Conservation (phyloP, 2,113 vertebrate species). For the Lathamus discolor region DNA sequence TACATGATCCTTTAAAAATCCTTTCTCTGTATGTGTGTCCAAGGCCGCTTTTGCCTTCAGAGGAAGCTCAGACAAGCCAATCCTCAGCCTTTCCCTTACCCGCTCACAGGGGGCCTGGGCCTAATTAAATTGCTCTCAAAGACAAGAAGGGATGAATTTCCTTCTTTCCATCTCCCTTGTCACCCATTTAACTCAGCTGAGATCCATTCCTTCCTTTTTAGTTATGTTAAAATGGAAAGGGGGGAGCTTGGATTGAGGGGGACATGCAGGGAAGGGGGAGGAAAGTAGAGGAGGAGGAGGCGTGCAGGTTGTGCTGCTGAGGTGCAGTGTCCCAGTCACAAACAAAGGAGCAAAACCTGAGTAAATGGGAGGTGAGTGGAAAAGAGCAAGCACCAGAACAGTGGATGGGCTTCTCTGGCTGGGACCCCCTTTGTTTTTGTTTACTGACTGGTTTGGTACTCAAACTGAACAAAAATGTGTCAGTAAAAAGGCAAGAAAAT, state of each 20-base stretch:
- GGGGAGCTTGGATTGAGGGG: constrained; percentile 53
- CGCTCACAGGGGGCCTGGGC: constrained; percentile 67
- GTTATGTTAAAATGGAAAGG: constrained; percentile 68
- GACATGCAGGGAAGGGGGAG: background rate
- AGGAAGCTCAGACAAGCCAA: constrained; percentile 71
- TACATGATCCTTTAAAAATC: constrained; percentile 96
- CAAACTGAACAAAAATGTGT: background rate
- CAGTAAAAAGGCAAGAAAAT: background rate
- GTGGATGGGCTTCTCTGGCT: background rate
- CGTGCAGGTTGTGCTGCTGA: fast-evolving
- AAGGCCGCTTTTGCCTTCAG: constrained; percentile 77
- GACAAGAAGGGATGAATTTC: constrained; percentile 86
- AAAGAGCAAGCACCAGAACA: background rate
- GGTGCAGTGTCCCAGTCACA: constrained; percentile 62
- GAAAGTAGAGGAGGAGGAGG: background rate
- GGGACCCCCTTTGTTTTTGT: constrained; percentile 38
- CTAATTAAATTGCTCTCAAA: constrained; percentile 92
- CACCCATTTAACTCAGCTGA: constrained; percentile 80
- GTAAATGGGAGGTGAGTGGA: background rate
- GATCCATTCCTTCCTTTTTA: constrained; percentile 78
- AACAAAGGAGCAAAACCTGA: constrained; percentile 53
- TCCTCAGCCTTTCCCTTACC: constrained; percentile 67
- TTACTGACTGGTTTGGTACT: constrained; percentile 38
- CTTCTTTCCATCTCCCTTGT: constrained; percentile 80
- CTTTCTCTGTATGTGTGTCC: constrained; percentile 79